Percentiles rank a stretch among this genome's conserved stretches.
Conservation (phyloP, 1,140 invertebrate genomes). For the Archegozetes longisetosus region DNA sequence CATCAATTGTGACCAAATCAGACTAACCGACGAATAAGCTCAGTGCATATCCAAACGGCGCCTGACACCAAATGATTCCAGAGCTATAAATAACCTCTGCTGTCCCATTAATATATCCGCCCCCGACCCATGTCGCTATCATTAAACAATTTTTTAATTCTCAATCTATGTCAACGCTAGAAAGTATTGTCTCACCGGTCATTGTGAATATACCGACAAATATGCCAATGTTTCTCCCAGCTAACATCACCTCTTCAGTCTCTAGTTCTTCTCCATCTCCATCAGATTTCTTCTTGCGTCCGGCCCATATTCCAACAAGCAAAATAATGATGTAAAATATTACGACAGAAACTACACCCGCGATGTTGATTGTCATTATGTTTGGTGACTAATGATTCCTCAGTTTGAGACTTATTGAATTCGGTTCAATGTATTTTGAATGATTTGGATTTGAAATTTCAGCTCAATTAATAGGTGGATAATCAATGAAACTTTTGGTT, state of each 20-base stretch:
- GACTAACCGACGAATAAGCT: conserved; percentile 75
- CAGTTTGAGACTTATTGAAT: no score
- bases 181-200: conserved; percentile 51
- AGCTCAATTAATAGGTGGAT: no score
- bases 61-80: conserved; percentile 88
- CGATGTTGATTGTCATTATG: conserved; percentile 56
- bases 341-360: conserved; percentile 75
- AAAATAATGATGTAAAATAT: conserved; percentile 86
- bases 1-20: not conserved
- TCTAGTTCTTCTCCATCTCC: conserved; percentile 31
- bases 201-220: conserved; percentile 96
- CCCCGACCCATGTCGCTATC: conserved; percentile 91
- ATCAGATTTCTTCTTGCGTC: conserved; percentile 64
- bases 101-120: conserved; percentile 96
- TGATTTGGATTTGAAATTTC: no score
- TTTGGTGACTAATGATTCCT: no score
- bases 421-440: no score
- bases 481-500: no score
- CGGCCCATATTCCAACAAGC: conserved; percentile 86
- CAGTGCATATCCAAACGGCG: conserved; percentile 88
- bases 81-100: conserved; percentile 84
- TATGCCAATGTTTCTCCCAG: conserved; percentile 82
- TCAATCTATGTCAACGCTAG: not conserved
- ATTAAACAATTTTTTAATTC: conserved; percentile 22
- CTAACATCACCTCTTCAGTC: conserved; percentile 86